These are phyloP conservation scores for Apamea sordens DNA, from an alignment of 2,888 invertebrate genomes.

Conservation along the genomic window DNA sequence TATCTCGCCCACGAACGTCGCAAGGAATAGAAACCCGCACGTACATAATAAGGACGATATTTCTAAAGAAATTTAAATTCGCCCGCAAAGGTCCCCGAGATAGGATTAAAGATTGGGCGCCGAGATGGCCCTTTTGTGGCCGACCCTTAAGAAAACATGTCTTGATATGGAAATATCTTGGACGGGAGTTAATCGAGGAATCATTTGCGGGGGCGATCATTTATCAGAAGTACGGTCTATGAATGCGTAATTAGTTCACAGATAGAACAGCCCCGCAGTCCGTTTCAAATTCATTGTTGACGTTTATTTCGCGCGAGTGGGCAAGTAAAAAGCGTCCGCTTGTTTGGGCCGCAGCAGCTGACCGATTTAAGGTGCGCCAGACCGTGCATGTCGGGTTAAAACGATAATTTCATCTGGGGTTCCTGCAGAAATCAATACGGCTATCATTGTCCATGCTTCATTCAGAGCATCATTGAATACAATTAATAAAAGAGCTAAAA, in stretches of 20 bases:
- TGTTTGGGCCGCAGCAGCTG: slow-evolving; percentile 82
- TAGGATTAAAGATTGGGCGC: slow-evolving; percentile 90
- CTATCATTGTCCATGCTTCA: slow-evolving; percentile 69
- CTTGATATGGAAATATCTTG: slow-evolving; percentile 90
- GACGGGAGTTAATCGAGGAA: slow-evolving; percentile 87
- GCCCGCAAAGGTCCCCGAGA: slow-evolving; percentile 90
- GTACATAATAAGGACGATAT: slow-evolving; percentile 90
- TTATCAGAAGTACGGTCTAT: slow-evolving; percentile 85
- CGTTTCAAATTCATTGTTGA: slow-evolving; percentile 76
- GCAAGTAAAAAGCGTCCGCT: slow-evolving; percentile 80
- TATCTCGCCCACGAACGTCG: slow-evolving; percentile 89
- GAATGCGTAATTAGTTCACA: slow-evolving; percentile 85
- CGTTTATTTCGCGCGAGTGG: slow-evolving; percentile 85
- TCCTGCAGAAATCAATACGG: slow-evolving; percentile 76
- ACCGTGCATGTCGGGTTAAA: slow-evolving; percentile 83
- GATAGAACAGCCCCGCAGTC: slow-evolving; percentile 74
- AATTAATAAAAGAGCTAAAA: slow-evolving; percentile 39
- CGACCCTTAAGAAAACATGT: slow-evolving; percentile 91
- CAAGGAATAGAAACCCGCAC: slow-evolving; percentile 90
- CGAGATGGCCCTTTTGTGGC: slow-evolving; percentile 90
- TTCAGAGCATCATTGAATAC: slow-evolving; percentile 38
- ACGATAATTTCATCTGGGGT: slow-evolving; percentile 85
- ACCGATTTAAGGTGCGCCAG: slow-evolving; percentile 83
- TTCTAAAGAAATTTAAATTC: slow-evolving; percentile 91
- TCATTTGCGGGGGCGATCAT: slow-evolving; percentile 88